Evolutionary conservation across 2,888 invertebrate species (phyloP).

Genomic region (Pachycephus smyrnensis): DNA sequence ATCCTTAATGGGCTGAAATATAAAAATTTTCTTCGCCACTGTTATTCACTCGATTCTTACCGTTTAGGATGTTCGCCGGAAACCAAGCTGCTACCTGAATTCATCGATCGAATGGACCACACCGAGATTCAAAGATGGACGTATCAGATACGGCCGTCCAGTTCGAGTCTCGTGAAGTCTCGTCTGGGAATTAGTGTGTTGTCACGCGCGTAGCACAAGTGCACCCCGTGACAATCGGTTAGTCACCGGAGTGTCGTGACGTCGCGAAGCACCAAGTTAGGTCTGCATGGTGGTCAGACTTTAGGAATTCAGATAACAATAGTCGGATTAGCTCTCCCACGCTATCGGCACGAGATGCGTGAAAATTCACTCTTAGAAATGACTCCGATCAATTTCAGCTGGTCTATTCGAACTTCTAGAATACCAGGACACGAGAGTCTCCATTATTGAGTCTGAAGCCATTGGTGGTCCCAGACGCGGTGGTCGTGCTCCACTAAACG

Average conservation of each 20-base stretch:
- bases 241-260: constrained; percentile 7
- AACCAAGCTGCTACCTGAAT: not conserved
- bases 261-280: not conserved
- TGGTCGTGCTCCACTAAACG: not conserved
- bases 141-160: not conserved
- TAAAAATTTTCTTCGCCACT: no score
- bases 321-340: constrained; percentile 49
- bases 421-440: not conserved
- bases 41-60: no score
- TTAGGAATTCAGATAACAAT: constrained; percentile 20
- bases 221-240: constrained; percentile 11
- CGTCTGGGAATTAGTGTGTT: constrained; percentile 1
- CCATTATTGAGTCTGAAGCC: not conserved
- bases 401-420: not conserved
- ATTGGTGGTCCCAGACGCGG: not conserved
- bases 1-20: no score
- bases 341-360: constrained; percentile 54
- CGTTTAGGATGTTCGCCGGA: not conserved
- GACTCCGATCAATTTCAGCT: constrained; percentile 47
- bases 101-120: not conserved
- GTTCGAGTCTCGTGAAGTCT: not conserved
- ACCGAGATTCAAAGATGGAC: not conserved
- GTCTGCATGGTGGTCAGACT: not conserved
- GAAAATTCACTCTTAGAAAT: constrained; percentile 48
- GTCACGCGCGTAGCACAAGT: constrained; percentile 10